Percentiles rank a stretch among this genome's conserved stretches.
These are phyloP conservation scores for Ornithorhynchus anatinus DNA, from an alignment of 2,113 vertebrate species.

Conservation along the genomic window DNA sequence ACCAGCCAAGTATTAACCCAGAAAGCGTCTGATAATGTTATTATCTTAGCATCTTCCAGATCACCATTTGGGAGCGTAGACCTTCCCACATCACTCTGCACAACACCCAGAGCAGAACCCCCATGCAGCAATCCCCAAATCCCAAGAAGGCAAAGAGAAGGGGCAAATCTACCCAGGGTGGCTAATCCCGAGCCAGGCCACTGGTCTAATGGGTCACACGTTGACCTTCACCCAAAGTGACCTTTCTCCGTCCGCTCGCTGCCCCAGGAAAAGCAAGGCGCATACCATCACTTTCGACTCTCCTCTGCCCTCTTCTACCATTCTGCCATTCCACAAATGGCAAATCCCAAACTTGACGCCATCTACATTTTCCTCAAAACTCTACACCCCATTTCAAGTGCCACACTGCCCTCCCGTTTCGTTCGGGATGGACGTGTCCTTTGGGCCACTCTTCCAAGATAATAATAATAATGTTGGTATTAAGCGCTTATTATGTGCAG, in stretches of 20 bases:
- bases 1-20: no score
- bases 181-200: slow-evolving; percentile 16
- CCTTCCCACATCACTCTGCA: neutral
- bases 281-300: rapidly evolving
- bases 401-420: neutral
- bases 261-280: neutral
- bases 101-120: neutral
- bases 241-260: neutral
- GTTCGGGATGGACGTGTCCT: slow-evolving; percentile 29
- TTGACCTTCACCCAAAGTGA: slow-evolving; percentile 63
- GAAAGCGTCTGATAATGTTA: no score
- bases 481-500: no score
- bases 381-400: no score
- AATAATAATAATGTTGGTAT: no score
- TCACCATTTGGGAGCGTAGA: no score
- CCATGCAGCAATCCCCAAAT: neutral
- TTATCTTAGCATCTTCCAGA: no score
- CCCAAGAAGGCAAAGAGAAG: neutral
- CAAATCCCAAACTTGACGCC: neutral
- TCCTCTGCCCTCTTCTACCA: neutral
- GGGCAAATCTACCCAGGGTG: neutral
- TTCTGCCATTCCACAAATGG: neutral
- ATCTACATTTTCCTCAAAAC: neutral
- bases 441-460: no score
- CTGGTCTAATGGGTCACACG: slow-evolving; percentile 8